A percentile compares a stretch with the other conserved stretches of the same genome.
These are phyloP conservation scores for Actias luna DNA, from an alignment of 2,888 invertebrate genomes.

Conservation along the genomic window DNA sequence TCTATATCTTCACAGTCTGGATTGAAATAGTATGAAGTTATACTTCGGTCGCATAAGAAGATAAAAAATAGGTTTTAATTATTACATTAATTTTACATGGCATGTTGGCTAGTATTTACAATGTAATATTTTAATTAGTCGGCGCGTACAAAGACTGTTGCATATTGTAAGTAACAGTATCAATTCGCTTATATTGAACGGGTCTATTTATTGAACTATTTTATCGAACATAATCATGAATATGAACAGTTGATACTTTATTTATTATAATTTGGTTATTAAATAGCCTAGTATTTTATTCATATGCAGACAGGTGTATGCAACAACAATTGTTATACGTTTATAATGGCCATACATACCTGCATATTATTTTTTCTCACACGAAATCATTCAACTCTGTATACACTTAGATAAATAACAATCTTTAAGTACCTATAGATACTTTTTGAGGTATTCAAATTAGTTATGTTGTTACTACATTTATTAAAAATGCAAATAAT, in stretches of 20 bases:
- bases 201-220: constrained; percentile 25
- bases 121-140: constrained; percentile 63
- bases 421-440: too few species aligned
- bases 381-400: too few species aligned
- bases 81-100: constrained; percentile 44
- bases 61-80: constrained; percentile 33
- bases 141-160: constrained; percentile 49
- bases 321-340: neutral
- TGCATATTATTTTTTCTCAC: too few species aligned
- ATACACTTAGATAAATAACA: too few species aligned
- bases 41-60: neutral
- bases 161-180: constrained; percentile 35
- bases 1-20: neutral
- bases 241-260: neutral
- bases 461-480: too few species aligned
- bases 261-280: neutral
- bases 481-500: too few species aligned
- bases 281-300: neutral
- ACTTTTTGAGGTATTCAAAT: too few species aligned
- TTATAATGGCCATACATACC: neutral
- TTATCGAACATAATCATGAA: constrained; percentile 12
- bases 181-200: constrained; percentile 24
- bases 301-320: neutral
- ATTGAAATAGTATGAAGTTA: neutral
- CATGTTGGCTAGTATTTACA: constrained; percentile 49